Percentiles rank a stretch among this genome's conserved stretches.
phyloP scores from a whole-genome alignment of 23 tunicate species.

The Diplosoma virens region DNA sequence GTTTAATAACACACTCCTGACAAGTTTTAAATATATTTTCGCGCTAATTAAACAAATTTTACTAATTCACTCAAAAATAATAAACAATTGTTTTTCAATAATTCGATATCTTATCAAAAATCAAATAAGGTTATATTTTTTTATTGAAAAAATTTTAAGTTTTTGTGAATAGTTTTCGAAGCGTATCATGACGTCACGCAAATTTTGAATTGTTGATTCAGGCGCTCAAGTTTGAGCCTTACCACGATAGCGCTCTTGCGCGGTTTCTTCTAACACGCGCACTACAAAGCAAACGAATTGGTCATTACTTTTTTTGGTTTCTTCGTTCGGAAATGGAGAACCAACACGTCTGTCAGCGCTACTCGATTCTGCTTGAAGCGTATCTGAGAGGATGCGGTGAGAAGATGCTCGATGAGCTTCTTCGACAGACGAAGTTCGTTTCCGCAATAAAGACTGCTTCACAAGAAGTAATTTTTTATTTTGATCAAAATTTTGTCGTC shows the following conservation, averaged over 20 bases:
- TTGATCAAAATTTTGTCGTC: not conserved
- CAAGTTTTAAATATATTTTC: too few relatives aligned
- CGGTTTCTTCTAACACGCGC: slow-evolving; percentile 78
- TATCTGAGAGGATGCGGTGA: slow-evolving; percentile 83
- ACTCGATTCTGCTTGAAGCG: slow-evolving; percentile 79
- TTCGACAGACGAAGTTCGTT: slow-evolving; percentile 51
- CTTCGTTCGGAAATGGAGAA: slow-evolving; percentile 84
- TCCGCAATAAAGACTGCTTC: slow-evolving; percentile 56
- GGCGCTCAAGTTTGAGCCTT: slow-evolving; percentile 92
- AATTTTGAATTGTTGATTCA: slow-evolving; percentile 20
- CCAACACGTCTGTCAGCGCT: slow-evolving; percentile 79
- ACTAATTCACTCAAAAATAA: too few relatives aligned
- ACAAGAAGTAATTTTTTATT: slow-evolving; percentile 14
- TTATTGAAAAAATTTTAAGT: too few relatives aligned
- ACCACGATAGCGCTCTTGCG: slow-evolving; percentile 95
- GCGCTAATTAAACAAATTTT: too few relatives aligned
- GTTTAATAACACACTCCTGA: too few relatives aligned
- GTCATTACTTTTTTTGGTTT: slow-evolving; percentile 93
- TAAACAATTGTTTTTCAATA: too few relatives aligned
- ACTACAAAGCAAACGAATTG: slow-evolving; percentile 85
- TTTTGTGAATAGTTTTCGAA: too few relatives aligned
- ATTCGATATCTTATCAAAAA: too few relatives aligned
- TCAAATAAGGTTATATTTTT: too few relatives aligned
- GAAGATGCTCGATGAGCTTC: slow-evolving; percentile 62
- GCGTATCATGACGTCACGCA: too few relatives aligned